Conservation (phyloP, 2,797 vertebrate genomes). For the Mallotus villosus region DNA sequence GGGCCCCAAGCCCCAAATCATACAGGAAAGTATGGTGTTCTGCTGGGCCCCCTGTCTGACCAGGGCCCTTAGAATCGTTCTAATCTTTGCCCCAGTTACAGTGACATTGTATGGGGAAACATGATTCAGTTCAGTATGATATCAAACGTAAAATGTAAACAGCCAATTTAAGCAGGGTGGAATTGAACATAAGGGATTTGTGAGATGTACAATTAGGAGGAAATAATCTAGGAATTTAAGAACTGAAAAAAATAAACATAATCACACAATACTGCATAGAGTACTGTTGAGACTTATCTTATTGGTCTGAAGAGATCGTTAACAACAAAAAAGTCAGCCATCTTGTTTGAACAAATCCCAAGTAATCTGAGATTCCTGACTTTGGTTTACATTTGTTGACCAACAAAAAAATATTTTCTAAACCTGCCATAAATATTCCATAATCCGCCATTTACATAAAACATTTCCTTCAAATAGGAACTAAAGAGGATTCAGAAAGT, state of each 20-base stretch:
- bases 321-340: neutral
- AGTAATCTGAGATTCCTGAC: neutral
- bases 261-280: neutral
- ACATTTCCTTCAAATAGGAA: no score
- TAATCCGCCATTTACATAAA: no score
- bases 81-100: no score
- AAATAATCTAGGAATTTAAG: neutral
- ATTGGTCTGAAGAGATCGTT: neutral
- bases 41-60: no score
- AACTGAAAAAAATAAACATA: neutral
- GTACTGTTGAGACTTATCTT: neutral
- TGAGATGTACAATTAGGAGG: neutral
- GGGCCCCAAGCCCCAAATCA: no score
- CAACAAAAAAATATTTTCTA: no score
- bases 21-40: no score
- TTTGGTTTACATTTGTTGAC: neutral
- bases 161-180: conserved; percentile 3
- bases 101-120: no score
- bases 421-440: no score
- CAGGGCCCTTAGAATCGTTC: no score
- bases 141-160: neutral
- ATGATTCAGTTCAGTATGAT: no score
- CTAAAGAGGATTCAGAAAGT: no score
- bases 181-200: neutral
- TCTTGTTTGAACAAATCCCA: neutral